Base-by-base conservation (phyloP, 2,888 invertebrate species). In the Cataglyphis rosenhaueri region DNA sequence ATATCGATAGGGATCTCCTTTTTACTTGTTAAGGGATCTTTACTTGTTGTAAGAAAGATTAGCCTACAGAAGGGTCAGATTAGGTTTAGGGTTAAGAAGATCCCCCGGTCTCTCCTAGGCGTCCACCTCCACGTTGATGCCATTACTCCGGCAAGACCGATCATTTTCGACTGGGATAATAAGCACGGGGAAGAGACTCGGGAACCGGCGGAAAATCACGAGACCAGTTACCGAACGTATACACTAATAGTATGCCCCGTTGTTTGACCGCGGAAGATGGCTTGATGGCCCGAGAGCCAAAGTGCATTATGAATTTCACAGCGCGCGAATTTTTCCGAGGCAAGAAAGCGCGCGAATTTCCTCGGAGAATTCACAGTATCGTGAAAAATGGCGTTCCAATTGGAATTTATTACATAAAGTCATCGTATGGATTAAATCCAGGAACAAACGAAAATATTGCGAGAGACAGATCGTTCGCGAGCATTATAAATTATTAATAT, bases 81-180 rank as follows among this genome's bases (percentile, higher is more conserved):
- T 35, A 48, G 70, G n/a, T 59, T 78, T 59, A 70, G 35, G 25
- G 59, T 79, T 48, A 79, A 79, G 78, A 68, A n/a, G n/a, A 41
- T 8, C 57, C 41, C 41, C 41, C 1, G 59, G 59, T 71, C 48
- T n/a, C 21, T 70, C 70, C 21, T 78, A 78, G 44, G 29, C 55
- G 25, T 59, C 32, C 35, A 35, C 70, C 35, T 79, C 59, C 25
- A 48, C 44, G 82, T 79, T 68, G 68, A 52, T 62, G 83, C 79
- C 52, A 81, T 87, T 87, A 84, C 64, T 32, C 76, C 68, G 66
- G 75, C 82, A 73, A 83, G 81, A 66, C 85, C 76, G 66, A 85
- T 85, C 83, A 86, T 87, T 87, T 86, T 85, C 86, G 65, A 82
- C 68, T 78, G 78, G 83, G 78, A 84, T 87, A 87, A 87, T 87